phyloP scores from a whole-genome alignment of 2,888 invertebrate genomes.

The Encarsia formosa region DNA sequence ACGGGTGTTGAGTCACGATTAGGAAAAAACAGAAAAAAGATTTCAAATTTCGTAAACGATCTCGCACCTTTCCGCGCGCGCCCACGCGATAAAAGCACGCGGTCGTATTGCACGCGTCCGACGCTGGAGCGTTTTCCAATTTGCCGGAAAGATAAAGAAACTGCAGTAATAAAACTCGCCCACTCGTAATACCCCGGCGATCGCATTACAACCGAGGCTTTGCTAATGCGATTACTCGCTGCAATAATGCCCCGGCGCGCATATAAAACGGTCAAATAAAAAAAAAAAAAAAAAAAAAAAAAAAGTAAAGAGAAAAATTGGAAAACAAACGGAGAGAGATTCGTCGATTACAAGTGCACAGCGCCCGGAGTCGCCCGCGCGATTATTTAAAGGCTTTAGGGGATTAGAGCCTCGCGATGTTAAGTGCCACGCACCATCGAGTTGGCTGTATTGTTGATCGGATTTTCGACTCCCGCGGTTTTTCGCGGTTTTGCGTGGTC shows the following conservation, averaged over 20 bases:
- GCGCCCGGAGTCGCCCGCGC: slow-evolving; percentile 37
- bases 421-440: slow-evolving; percentile 34
- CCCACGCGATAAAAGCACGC: neutral
- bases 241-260: slow-evolving; percentile 9
- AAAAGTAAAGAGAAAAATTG: too few relatives aligned
- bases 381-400: slow-evolving; percentile 49
- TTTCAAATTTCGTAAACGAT: neutral
- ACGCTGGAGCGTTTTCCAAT: slow-evolving; percentile 10
- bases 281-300: too few relatives aligned
- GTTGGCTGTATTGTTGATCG: slow-evolving; percentile 18
- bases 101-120: neutral
- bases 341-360: slow-evolving; percentile 43
- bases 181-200: slow-evolving; percentile 37
- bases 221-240: slow-evolving; percentile 48
- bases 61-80: neutral
- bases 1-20: too few relatives aligned
- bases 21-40: neutral
- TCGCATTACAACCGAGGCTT: slow-evolving; percentile 50
- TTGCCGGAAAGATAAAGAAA: slow-evolving; percentile 20
- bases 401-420: slow-evolving; percentile 42
- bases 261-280: too few relatives aligned
- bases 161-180: slow-evolving; percentile 3
- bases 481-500: too few relatives aligned
- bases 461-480: slow-evolving; percentile 13
- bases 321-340: slow-evolving; percentile 28